A percentile compares a stretch with the other conserved stretches of the same genome.
Evolutionary conservation across 2,888 invertebrate genomes (phyloP).

Genomic region (Chrysolina haemoptera): DNA sequence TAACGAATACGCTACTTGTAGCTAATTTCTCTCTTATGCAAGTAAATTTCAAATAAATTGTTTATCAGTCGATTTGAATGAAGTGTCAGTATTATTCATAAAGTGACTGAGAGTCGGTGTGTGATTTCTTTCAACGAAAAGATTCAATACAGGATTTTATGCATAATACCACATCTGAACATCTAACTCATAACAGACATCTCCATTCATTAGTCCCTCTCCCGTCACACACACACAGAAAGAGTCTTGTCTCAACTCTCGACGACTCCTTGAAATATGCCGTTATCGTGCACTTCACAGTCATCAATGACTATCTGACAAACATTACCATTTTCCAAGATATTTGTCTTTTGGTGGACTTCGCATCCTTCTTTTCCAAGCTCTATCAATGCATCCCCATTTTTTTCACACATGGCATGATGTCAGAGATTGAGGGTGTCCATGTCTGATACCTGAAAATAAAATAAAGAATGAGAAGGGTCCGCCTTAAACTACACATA

Average conservation of each 20-base stretch:
- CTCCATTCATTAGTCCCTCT: not conserved
- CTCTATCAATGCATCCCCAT: constrained; percentile 46
- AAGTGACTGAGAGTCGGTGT: not conserved
- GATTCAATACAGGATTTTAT: not conserved
- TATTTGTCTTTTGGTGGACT: constrained; percentile 52
- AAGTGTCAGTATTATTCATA: not conserved
- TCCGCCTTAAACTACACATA: too few species aligned
- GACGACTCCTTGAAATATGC: constrained; percentile 44
- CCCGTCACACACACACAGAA: not conserved
- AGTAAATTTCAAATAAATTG: not conserved
- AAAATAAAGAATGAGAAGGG: constrained; percentile 3
- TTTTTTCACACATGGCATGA: constrained; percentile 61
- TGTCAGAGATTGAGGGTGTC: constrained; percentile 63
- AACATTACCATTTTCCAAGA: constrained; percentile 59
- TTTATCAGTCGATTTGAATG: not conserved
- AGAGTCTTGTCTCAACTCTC: constrained; percentile 49
- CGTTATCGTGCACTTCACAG: constrained; percentile 55
- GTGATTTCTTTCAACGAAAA: not conserved
- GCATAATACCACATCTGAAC: not conserved
- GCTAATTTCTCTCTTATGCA: not conserved
- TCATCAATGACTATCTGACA: constrained; percentile 58
- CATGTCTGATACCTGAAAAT: constrained; percentile 58
- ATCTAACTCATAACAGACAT: not conserved
- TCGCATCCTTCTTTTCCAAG: constrained; percentile 47
- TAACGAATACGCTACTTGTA: too few species aligned